These are phyloP conservation scores for Drosophila mojavensis DNA, from an alignment of 1,140 invertebrate genomes.

Conservation along the genomic window DNA sequence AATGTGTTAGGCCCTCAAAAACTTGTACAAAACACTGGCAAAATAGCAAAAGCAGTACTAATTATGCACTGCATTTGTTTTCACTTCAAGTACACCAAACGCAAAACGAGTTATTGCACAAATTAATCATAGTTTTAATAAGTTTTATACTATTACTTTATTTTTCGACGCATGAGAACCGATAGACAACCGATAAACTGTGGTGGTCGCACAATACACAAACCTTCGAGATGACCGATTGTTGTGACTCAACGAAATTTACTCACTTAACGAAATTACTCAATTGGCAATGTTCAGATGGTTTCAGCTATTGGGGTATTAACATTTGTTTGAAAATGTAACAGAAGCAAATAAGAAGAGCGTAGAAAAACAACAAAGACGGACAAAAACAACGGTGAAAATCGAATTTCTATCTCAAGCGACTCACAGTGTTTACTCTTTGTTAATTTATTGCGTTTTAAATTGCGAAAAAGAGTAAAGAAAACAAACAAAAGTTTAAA, in stretches of 20 bases:
- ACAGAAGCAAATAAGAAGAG: slow-evolving; percentile 51
- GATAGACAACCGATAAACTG: slow-evolving; percentile 34
- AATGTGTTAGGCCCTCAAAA: slow-evolving; percentile 57
- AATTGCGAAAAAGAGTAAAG: slow-evolving; percentile 19
- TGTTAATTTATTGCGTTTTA: slow-evolving; percentile 14
- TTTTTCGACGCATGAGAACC: slow-evolving; percentile 49
- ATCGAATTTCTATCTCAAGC: slow-evolving; percentile 31
- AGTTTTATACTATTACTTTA: slow-evolving; percentile 45
- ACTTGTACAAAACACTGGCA: slow-evolving; percentile 57
- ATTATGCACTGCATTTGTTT: slow-evolving; percentile 55
- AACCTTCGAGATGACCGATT: not conserved
- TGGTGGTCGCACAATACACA: slow-evolving; percentile 27
- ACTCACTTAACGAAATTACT: slow-evolving; percentile 39
- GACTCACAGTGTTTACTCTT: slow-evolving; percentile 5
- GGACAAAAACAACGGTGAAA: slow-evolving; percentile 45
- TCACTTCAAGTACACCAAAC: slow-evolving; percentile 20
- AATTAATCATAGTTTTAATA: slow-evolving; percentile 51
- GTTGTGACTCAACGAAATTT: not conserved
- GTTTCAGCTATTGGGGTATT: slow-evolving; percentile 3
- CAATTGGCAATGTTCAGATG: not conserved
- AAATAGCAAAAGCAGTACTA: slow-evolving; percentile 43
- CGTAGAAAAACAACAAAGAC: slow-evolving; percentile 53
- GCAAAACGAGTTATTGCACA: slow-evolving; percentile 31
- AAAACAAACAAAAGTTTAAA: not conserved
- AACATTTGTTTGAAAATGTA: slow-evolving; percentile 44